A percentile compares a stretch with the other conserved stretches of the same genome.
Evolutionary conservation across 2,888 invertebrate genomes (phyloP).

Genomic region (Epinotia ramella): DNA sequence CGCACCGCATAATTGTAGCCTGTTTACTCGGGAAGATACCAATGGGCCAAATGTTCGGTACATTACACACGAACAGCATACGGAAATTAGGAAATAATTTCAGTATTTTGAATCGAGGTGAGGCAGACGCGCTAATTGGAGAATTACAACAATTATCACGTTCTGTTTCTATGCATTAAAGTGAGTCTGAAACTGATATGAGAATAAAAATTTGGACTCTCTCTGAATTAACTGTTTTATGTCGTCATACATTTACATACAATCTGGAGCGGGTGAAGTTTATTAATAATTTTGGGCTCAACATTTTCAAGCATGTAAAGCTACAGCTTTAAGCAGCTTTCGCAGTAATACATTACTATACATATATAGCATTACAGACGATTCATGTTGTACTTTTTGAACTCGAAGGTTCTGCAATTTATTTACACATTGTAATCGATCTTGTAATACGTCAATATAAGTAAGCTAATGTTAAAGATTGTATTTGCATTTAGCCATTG

Average conservation of each 20-base stretch:
- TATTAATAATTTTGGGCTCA: too few species aligned
- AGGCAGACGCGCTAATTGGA: slow-evolving; percentile 59
- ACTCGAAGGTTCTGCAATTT: neutral
- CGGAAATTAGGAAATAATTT: slow-evolving; percentile 63
- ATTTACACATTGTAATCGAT: slow-evolving; percentile 2
- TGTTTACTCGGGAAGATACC: slow-evolving; percentile 74
- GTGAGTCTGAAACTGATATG: neutral
- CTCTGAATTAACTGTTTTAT: neutral
- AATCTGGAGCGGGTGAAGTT: too few species aligned
- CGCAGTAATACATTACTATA: too few species aligned
- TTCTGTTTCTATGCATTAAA: neutral
- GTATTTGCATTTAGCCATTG: slow-evolving; percentile 38
- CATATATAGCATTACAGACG: too few species aligned
- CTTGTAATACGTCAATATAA: slow-evolving; percentile 48
- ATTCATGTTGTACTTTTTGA: neutral
- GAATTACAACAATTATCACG: slow-evolving; percentile 52
- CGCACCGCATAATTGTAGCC: slow-evolving; percentile 78
- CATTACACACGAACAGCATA: slow-evolving; percentile 58
- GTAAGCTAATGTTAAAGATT: slow-evolving; percentile 26
- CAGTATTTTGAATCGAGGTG: slow-evolving; percentile 48
- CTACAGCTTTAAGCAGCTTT: too few species aligned
- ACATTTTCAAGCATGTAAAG: too few species aligned
- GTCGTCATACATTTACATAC: neutral
- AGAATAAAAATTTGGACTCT: neutral
- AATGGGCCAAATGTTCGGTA: slow-evolving; percentile 74